Conservation (phyloP, 30 jellyfish, hydroid and myxozoan species). For the Nemopilema nomurai region DNA sequence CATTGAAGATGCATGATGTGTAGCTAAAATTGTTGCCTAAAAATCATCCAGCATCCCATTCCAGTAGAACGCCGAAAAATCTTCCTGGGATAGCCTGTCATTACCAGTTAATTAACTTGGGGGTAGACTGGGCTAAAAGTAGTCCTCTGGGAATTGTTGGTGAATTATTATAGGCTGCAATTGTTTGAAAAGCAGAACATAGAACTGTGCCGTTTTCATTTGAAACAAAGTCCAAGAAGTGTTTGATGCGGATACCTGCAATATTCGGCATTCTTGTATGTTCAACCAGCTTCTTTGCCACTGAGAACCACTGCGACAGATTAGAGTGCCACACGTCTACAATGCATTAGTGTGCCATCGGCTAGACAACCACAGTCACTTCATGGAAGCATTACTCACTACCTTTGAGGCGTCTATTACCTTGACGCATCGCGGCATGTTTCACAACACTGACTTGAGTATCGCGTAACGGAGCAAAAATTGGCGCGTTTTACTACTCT, state of each 20-base stretch:
- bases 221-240: background rate
- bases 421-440: constrained; percentile 59
- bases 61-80: too few species aligned
- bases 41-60: too few species aligned
- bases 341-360: background rate
- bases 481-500: constrained; percentile 72
- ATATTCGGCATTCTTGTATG: background rate
- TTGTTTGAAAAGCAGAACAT: background rate
- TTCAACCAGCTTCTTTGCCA: background rate
- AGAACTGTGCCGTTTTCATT: background rate
- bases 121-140: background rate
- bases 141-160: background rate
- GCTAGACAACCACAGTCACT: background rate
- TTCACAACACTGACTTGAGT: constrained; percentile 47
- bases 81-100: too few species aligned
- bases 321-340: background rate
- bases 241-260: background rate
- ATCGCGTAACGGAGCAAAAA: constrained; percentile 67
- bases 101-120: too few species aligned
- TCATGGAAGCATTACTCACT: constrained; percentile 23
- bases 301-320: background rate
- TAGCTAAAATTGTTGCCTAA: too few species aligned
- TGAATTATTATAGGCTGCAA: background rate
- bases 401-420: constrained; percentile 17
- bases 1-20: too few species aligned